Percentiles rank a stretch among this genome's conserved stretches.
Evolutionary conservation across 1,140 invertebrate species (phyloP).

Genomic region (Drosophila ambigua): DNA sequence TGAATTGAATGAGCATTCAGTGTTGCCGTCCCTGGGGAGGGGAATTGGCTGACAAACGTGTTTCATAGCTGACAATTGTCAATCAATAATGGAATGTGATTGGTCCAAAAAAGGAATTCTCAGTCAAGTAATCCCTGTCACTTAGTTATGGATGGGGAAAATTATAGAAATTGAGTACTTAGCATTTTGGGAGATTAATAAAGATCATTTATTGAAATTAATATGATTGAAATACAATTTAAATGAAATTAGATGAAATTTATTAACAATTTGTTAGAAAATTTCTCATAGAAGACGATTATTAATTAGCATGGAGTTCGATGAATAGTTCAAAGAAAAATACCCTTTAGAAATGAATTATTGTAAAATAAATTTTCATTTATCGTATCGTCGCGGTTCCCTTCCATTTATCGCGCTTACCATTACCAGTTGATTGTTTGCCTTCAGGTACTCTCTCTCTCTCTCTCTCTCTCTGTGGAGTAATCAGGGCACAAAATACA

Average conservation of each 20-base stretch:
- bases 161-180: background rate
- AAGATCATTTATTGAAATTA: background rate
- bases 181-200: background rate
- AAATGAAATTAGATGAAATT: no score
- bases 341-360: no score
- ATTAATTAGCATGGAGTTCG: no score
- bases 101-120: background rate
- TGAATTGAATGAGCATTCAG: slow-evolving; percentile 55
- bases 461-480: slow-evolving; percentile 13
- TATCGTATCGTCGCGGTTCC: no score
- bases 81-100: slow-evolving; percentile 27
- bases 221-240: background rate
- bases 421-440: slow-evolving; percentile 34
- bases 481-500: slow-evolving; percentile 59
- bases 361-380: no score
- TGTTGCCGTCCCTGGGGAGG: slow-evolving; percentile 15
- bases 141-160: background rate
- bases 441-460: slow-evolving; percentile 5
- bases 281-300: no score
- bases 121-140: background rate
- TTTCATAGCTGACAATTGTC: slow-evolving; percentile 42
- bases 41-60: slow-evolving; percentile 40
- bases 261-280: no score
- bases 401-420: background rate
- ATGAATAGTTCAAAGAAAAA: no score